Evolutionary conservation across 2,797 vertebrate species (phyloP), one percentile per base, ranked within the genome.

Genomic region (Falco peregrinus): DNA sequence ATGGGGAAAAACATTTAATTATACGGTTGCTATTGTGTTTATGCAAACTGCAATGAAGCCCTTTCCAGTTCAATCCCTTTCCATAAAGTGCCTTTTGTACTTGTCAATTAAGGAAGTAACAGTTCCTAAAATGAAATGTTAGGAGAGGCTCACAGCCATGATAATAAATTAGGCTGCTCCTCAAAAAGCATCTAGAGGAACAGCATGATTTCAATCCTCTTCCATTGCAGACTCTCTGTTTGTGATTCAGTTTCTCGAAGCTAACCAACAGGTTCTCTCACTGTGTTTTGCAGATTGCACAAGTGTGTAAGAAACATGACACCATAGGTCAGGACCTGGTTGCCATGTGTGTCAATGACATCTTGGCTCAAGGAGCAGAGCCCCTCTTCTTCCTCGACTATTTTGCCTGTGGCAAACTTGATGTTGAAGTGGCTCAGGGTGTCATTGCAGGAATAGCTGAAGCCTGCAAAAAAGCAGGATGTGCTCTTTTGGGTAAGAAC

Each of bases 381-480:
- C 99, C 99, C 2, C 99, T 99, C 71, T 99, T 99, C 98, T 99
- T 99, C 98, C 98, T 99, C 4, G 99, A 99, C 95, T 99, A 99
- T 93, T 99, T 99, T 97, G 98, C 99, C 94, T 99, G 99, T n/a
- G 99, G 99, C 33, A 97, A 95, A 45, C 98, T 99, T 51, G 98
- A 99, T 1, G 98, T 99, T 48, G 91, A 84, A 0, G 98, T 98
- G 17, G 98, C 99, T 2, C 97, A 98, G 50, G 71, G 98, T 0
- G 98, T 99, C 83, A 98, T 99, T 8, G 97, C 98, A 6, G 99
- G 99, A n/a, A 96, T 99, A 16, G 99, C 99, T 1, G 97, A 98
- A 60, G 99, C 99, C 21, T 99, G 99, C 48, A 96, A 97, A 91
- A 95, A 96, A 91, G 98, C 99, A 8, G 99, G 99, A 87, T 99